Base-by-base conservation (phyloP, 2,888 invertebrate genomes). In the Orchesellides sinensis region DNA sequence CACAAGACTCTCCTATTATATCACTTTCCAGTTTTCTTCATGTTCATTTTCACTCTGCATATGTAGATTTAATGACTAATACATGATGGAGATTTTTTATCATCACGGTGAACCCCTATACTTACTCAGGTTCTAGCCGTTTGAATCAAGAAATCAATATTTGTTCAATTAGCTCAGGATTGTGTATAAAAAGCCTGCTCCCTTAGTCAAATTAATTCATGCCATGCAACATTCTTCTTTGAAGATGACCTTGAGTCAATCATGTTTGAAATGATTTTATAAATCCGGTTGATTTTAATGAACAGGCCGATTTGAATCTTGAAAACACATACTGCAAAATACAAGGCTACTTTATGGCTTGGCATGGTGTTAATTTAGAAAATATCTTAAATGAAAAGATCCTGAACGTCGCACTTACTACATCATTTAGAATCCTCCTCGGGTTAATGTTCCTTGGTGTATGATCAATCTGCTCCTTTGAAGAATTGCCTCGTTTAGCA, bases 81-180 rank as follows among this genome's bases (percentile, higher is more conserved):
- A 35, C 35, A n/a, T n/a, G 47, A 17, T 52, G 19, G 40, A 40
- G 40, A 40, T 40, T 32, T n/a, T 32, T 32, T 2, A 40, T 40
- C n/a, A n/a, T n/a, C n/a, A n/a, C n/a, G n/a, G n/a, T n/a, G n/a
- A n/a, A n/a, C n/a, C n/a, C n/a, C n/a, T n/a, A n/a, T n/a, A n/a
- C n/a, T n/a, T n/a, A 40, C n/a, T 40, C 40, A n/a, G n/a, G 21
- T 49, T 6, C 17, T 49, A 49, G 49, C 49, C 17, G 12, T 17
- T 49, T 17, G 12, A 2, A 49, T 8, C 63, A 66, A 66, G 80
- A 80, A 79, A 83, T 83, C 83, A 83, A 83, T 83, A 78, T 83
- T 83, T 83, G 83, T 83, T 73, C 83, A 83, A 83, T 83, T 83
- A 83, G 78, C 72, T 66, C 29, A 45, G 45, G 66, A 63, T 47